phyloP scores from a whole-genome alignment of 2,888 invertebrate species.

The Drosophila neutralis region DNA sequence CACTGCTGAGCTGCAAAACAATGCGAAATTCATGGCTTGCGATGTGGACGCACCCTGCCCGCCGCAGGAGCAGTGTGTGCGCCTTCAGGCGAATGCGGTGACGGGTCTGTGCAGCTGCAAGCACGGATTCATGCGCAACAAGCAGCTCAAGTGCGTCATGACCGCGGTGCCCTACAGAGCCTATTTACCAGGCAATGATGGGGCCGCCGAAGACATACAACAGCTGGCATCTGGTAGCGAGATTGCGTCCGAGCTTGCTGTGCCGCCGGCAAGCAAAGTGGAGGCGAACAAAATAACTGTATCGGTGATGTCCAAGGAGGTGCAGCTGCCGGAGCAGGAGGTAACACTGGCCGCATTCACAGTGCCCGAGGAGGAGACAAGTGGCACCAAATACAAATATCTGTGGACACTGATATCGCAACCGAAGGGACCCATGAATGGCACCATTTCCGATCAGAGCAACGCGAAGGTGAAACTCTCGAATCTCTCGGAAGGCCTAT shows the following conservation, averaged over 20 bases:
- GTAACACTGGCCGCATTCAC: slow-evolving; percentile 93
- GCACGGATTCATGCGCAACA: slow-evolving; percentile 87
- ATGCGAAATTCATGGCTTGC: slow-evolving; percentile 86
- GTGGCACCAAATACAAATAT: slow-evolving; percentile 91
- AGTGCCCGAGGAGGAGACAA: slow-evolving; percentile 90
- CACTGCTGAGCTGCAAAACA: slow-evolving; percentile 42
- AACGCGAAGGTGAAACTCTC: slow-evolving; percentile 93
- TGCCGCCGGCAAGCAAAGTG: slow-evolving; percentile 68
- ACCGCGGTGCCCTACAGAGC: slow-evolving; percentile 71
- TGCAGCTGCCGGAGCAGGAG: slow-evolving; percentile 93
- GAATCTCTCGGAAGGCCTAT: slow-evolving; percentile 93
- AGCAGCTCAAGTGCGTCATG: slow-evolving; percentile 83
- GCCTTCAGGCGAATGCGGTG: slow-evolving; percentile 86
- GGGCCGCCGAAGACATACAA: slow-evolving; percentile 10
- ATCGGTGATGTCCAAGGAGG: slow-evolving; percentile 91
- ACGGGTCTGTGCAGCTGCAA: slow-evolving; percentile 91
- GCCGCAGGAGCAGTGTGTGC: slow-evolving; percentile 89
- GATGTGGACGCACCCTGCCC: slow-evolving; percentile 87
- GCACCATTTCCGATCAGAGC: slow-evolving; percentile 93
- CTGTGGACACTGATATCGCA: slow-evolving; percentile 94
- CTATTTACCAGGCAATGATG: slow-evolving; percentile 52
- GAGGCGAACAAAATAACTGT: slow-evolving; percentile 88
- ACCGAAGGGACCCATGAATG: slow-evolving; percentile 91
- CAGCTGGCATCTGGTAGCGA: slow-evolving; percentile 46
- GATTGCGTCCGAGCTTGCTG: slow-evolving; percentile 24